Conservation (phyloP, 2,888 invertebrate genomes). For the Torymus texanus region DNA sequence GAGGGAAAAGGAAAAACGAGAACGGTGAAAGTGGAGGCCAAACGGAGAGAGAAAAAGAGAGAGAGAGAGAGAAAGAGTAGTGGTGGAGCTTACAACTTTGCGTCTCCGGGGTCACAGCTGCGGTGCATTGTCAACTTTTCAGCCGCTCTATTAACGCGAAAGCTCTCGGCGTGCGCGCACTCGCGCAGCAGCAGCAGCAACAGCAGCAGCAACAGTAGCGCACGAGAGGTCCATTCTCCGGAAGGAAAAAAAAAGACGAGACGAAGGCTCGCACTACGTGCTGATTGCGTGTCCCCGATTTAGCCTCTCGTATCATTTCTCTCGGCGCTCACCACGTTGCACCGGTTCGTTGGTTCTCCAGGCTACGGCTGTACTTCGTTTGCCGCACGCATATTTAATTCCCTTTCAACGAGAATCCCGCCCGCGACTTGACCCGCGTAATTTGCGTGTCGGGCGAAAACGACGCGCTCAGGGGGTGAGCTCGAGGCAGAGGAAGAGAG, state of each 20-base stretch:
- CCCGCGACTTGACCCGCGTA: slow-evolving; percentile 7
- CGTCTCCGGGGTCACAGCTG: slow-evolving; percentile 41
- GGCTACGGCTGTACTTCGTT: neutral
- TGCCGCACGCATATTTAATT: slow-evolving; percentile 24
- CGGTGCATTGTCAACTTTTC: slow-evolving; percentile 48
- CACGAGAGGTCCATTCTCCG: slow-evolving; percentile 16
- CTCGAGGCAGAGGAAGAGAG: too few species aligned
- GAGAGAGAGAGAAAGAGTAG: neutral
- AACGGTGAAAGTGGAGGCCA: slow-evolving; percentile 12
- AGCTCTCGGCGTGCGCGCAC: slow-evolving; percentile 2
- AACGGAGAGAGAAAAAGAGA: slow-evolving; percentile 18
- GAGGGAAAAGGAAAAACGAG: slow-evolving; percentile 4
- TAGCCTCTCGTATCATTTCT: neutral
- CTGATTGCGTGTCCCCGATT: slow-evolving; percentile 35
- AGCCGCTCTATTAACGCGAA: slow-evolving; percentile 34
- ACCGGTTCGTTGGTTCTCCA: neutral
- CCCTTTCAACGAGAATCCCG: neutral
- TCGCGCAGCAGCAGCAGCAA: too few species aligned
- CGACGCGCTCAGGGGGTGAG: too few species aligned
- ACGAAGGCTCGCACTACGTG: neutral
- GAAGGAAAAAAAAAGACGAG: slow-evolving; percentile 3
- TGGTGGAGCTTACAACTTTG: slow-evolving; percentile 34
- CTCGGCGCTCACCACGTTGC: neutral
- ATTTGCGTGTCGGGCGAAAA: slow-evolving; percentile 10
- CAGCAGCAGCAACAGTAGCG: too few species aligned